phyloP scores from a whole-genome alignment of 1,140 invertebrate genomes.

The Episyrphus balteatus region DNA sequence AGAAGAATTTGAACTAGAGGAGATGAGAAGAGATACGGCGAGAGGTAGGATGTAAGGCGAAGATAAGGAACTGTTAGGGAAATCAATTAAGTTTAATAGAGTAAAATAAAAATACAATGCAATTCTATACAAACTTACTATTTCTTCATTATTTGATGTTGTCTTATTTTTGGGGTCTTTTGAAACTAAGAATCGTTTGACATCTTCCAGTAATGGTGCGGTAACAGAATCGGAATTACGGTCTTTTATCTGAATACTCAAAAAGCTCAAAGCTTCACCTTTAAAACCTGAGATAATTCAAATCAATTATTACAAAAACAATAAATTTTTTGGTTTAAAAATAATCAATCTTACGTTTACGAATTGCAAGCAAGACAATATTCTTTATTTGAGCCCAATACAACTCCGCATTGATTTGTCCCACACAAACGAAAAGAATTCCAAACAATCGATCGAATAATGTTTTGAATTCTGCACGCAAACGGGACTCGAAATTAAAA shows the following conservation, averaged over 20 bases:
- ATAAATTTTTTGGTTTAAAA: not conserved
- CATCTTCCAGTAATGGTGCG: constrained; percentile 7
- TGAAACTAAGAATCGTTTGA: constrained; percentile 24
- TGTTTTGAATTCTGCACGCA: constrained; percentile 29
- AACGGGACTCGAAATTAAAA: constrained; percentile 34
- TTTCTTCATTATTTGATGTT: too few relatives aligned
- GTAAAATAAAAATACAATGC: too few relatives aligned
- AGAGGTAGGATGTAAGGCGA: too few relatives aligned
- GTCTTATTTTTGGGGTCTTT: too few relatives aligned
- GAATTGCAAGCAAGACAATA: constrained; percentile 12
- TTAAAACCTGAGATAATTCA: constrained; percentile 16
- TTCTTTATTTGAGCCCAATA: constrained; percentile 29
- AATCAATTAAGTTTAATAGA: too few relatives aligned
- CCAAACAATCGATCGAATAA: constrained; percentile 22
- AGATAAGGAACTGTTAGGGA: too few relatives aligned
- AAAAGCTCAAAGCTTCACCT: constrained; percentile 23
- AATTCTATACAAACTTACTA: not conserved
- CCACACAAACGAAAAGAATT: constrained; percentile 27
- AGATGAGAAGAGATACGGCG: too few relatives aligned
- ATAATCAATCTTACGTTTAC: constrained; percentile 14
- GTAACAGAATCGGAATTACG: constrained; percentile 11
- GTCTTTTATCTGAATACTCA: constrained; percentile 19
- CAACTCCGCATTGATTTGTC: constrained; percentile 22
- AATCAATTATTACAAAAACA: not conserved
- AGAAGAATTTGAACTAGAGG: too few relatives aligned